These are phyloP conservation scores for Hyperopisus bebe DNA, from an alignment of 2,113 vertebrate species.

Conservation along the genomic window DNA sequence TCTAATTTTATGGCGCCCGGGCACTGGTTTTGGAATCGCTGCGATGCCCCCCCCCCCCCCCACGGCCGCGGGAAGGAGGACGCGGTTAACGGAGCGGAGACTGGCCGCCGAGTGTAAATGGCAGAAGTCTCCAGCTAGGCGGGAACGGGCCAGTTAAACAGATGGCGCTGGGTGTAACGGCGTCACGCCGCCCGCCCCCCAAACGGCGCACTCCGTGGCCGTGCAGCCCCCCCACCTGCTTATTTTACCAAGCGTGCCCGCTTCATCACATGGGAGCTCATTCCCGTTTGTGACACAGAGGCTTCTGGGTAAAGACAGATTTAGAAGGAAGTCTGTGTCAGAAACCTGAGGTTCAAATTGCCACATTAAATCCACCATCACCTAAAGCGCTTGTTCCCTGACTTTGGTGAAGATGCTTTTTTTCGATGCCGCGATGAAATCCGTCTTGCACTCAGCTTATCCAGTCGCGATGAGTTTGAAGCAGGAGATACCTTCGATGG, in stretches of 20 bases:
- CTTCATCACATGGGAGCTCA: background rate
- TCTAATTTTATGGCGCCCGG: slow-evolving; percentile 38
- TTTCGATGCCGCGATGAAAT: background rate
- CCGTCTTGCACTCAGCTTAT: background rate
- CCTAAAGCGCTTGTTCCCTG: background rate
- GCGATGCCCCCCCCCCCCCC: background rate
- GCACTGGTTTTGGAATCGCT: slow-evolving; percentile 49
- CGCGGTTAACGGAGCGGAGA: slow-evolving; percentile 37
- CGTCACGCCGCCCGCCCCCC: slow-evolving; percentile 14
- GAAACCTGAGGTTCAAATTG: background rate
- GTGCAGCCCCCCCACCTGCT: background rate
- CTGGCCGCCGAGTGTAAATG: background rate
- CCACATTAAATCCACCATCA: background rate
- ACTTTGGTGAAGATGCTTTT: background rate
- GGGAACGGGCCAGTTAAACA: slow-evolving; percentile 52
- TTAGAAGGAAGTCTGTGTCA: background rate
- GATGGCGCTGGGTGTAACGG: slow-evolving; percentile 48
- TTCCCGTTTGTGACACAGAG: background rate
- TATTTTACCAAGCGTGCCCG: background rate
- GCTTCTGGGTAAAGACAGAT: background rate
- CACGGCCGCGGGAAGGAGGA: background rate
- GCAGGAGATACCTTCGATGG: background rate
- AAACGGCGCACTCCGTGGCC: background rate
- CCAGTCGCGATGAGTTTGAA: background rate
- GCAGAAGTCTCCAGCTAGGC: slow-evolving; percentile 5